phyloP scores from a whole-genome alignment of 2,113 vertebrate genomes.

The Passerina amoena region DNA sequence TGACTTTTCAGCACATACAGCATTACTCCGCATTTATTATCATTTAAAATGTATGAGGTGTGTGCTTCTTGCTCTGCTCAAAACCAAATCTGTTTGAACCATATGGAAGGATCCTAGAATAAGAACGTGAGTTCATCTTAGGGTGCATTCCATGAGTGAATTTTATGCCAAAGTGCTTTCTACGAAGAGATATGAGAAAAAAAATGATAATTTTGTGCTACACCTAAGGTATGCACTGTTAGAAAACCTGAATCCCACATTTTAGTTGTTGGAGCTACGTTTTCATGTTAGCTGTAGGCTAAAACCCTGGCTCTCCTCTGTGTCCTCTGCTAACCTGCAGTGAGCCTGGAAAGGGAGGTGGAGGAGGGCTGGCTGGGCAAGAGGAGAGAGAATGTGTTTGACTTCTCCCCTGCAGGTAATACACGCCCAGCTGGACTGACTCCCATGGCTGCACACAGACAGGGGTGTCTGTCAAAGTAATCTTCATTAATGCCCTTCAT shows the following conservation, averaged over 20 bases:
- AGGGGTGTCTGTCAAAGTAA: neutral
- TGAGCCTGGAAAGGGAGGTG: accelerated
- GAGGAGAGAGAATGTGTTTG: neutral
- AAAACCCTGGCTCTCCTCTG: neutral
- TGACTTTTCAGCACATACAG: neutral
- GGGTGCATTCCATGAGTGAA: neutral
- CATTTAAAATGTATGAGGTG: neutral
- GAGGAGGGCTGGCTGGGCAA: neutral
- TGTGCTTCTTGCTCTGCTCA: neutral
- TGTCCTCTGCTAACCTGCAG: no score
- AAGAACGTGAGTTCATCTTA: neutral
- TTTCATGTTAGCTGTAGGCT: neutral
- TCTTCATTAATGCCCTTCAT: neutral
- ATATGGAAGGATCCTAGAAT: neutral
- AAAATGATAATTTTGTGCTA: neutral
- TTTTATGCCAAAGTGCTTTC: neutral
- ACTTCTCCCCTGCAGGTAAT: neutral
- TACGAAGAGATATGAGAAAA: neutral
- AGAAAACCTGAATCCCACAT: neutral
- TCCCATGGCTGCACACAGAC: neutral
- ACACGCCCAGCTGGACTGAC: neutral
- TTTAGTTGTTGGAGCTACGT: neutral
- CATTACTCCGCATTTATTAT: neutral
- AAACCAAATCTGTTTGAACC: neutral
- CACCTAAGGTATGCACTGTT: neutral